phyloP scores from a whole-genome alignment of 2,888 invertebrate species.

The Nudaria mundana region DNA sequence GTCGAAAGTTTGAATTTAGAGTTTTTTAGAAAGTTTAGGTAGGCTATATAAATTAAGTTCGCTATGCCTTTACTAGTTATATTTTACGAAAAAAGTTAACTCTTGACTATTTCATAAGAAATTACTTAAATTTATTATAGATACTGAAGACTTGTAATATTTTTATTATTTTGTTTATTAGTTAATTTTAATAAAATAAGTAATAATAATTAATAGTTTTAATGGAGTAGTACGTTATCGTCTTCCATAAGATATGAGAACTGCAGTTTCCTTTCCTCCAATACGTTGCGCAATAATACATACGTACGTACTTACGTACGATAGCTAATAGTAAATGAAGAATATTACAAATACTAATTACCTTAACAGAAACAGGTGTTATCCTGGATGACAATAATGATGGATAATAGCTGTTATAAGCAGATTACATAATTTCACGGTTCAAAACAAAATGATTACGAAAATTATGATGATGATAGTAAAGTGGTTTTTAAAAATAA shows the following conservation, averaged over 20 bases:
- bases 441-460: slow-evolving; percentile 64
- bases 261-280: slow-evolving; percentile 54
- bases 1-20: slow-evolving; percentile 6
- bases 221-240: slow-evolving; percentile 64
- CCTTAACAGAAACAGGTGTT: slow-evolving; percentile 58
- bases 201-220: slow-evolving; percentile 37
- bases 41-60: not conserved
- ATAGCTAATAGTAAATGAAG: too few relatives aligned
- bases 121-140: too few relatives aligned
- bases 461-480: slow-evolving; percentile 64
- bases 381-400: slow-evolving; percentile 80
- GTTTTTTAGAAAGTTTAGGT: not conserved
- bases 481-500: slow-evolving; percentile 75
- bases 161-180: slow-evolving; percentile 9
- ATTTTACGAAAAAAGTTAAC: too few relatives aligned
- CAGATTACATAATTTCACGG: slow-evolving; percentile 71
- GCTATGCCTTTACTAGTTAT: too few relatives aligned
- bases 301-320: slow-evolving; percentile 11
- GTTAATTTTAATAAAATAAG: slow-evolving; percentile 30
- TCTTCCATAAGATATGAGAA: slow-evolving; percentile 73
- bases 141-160: not conserved
- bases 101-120: too few relatives aligned
- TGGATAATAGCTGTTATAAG: slow-evolving; percentile 69
- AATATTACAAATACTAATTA: slow-evolving; percentile 43
- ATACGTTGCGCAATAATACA: slow-evolving; percentile 49